Percentiles rank a stretch among this genome's conserved stretches.
Conservation (phyloP, 2,888 invertebrate species). For the Agrotis puta region DNA sequence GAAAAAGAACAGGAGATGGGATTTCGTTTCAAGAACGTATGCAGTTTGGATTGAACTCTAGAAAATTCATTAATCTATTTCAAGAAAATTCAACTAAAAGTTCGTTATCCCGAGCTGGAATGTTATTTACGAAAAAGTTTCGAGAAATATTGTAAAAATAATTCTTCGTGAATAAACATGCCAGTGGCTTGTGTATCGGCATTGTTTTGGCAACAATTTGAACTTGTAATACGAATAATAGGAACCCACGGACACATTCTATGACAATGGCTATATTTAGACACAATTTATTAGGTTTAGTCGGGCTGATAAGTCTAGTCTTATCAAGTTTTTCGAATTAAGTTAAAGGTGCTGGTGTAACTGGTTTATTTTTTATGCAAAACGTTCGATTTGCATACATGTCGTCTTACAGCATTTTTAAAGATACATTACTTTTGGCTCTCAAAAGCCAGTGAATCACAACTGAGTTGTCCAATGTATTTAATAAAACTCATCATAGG, state of each 20-base stretch:
- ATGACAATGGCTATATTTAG: no score
- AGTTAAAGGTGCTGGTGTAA: no score
- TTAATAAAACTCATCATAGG: background rate
- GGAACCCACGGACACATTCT: no score
- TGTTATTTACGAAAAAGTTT: background rate
- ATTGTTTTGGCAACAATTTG: background rate
- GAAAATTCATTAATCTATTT: background rate
- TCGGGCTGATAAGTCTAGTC: no score
- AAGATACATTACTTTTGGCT: no score
- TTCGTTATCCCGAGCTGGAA: background rate
- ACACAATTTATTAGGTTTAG: no score
- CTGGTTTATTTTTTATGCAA: no score
- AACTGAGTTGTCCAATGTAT: no score
- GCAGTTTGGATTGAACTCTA: background rate
- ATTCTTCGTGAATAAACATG: background rate
- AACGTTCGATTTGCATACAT: no score
- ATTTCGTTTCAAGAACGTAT: conserved; percentile 20
- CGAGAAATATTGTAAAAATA: conserved; percentile 3
- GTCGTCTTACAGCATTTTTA: no score
- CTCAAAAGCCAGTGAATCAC: background rate
- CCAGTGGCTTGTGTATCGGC: no score
- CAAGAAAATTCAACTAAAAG: background rate
- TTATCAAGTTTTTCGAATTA: no score
- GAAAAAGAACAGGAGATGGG: conserved; percentile 17
- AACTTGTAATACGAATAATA: background rate